Conservation (phyloP, 2,888 invertebrate genomes). For the Lysandra coridon region DNA sequence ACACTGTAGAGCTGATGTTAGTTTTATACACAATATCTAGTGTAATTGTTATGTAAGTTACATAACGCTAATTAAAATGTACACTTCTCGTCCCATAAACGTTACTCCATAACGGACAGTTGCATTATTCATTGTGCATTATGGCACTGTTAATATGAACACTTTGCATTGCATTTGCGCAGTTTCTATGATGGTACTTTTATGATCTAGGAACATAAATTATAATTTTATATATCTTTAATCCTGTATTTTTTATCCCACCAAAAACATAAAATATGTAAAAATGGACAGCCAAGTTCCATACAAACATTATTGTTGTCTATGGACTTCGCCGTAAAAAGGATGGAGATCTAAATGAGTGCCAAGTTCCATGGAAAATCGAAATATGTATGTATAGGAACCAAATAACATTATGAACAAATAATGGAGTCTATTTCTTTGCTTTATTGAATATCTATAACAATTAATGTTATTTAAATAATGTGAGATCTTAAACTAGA, state of each 20-base stretch:
- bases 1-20: background rate
- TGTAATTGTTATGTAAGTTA: constrained; percentile 3
- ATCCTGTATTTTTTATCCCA: background rate
- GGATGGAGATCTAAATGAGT: too few species aligned
- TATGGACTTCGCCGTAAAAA: too few species aligned
- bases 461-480: too few species aligned
- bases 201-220: background rate
- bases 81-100: constrained; percentile 22
- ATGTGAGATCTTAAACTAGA: too few species aligned
- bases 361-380: too few species aligned
- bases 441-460: too few species aligned
- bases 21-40: background rate
- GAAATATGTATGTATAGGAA: too few species aligned
- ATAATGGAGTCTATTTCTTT: too few species aligned
- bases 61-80: constrained; percentile 29
- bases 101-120: constrained; percentile 23
- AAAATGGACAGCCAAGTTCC: too few species aligned
- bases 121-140: constrained; percentile 30
- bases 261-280: too few species aligned
- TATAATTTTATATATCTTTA: background rate
- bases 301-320: too few species aligned
- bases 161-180: constrained; percentile 1
- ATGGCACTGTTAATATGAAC: background rate
- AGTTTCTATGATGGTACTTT: background rate
- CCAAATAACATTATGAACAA: too few species aligned